Evolutionary conservation across 2,888 invertebrate species (phyloP).

Genomic region (Ormia ochracea): DNA sequence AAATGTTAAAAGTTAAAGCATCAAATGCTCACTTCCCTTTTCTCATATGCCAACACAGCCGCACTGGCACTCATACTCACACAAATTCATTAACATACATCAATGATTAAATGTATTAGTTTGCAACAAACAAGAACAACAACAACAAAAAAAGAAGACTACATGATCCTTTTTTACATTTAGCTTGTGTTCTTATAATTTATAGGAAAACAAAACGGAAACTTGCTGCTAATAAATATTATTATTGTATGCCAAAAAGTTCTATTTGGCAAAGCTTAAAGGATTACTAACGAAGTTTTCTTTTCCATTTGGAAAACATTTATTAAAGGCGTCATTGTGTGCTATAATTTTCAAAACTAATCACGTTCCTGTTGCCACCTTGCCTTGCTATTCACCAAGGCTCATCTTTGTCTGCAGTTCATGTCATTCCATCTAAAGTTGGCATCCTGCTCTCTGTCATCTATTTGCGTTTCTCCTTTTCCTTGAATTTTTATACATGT

Average conservation of each 20-base stretch:
- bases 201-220: background rate
- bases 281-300: constrained; percentile 21
- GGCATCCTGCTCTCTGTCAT: constrained; percentile 10
- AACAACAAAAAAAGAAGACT: background rate
- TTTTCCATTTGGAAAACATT: constrained; percentile 23
- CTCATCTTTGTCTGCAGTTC: background rate
- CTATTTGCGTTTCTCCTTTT: too few relatives aligned
- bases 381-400: background rate
- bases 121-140: constrained; percentile 12
- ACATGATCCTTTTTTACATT: constrained; percentile 27
- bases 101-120: constrained; percentile 35
- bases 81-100: background rate
- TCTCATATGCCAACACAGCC: background rate
- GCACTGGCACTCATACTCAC: background rate
- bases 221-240: background rate
- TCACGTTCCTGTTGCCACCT: constrained; percentile 62
- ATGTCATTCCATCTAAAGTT: background rate
- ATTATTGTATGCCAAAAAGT: constrained; percentile 1
- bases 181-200: constrained; percentile 14
- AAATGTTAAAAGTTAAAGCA: constrained; percentile 39
- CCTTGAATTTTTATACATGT: background rate
- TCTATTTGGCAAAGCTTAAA: constrained; percentile 18
- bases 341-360: constrained; percentile 56
- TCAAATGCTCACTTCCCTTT: constrained; percentile 26
- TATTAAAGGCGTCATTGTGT: constrained; percentile 29